Percentiles rank a stretch among this genome's conserved stretches.
Evolutionary conservation across 2,888 invertebrate genomes (phyloP).

Genomic region (Ectobius pallidus): DNA sequence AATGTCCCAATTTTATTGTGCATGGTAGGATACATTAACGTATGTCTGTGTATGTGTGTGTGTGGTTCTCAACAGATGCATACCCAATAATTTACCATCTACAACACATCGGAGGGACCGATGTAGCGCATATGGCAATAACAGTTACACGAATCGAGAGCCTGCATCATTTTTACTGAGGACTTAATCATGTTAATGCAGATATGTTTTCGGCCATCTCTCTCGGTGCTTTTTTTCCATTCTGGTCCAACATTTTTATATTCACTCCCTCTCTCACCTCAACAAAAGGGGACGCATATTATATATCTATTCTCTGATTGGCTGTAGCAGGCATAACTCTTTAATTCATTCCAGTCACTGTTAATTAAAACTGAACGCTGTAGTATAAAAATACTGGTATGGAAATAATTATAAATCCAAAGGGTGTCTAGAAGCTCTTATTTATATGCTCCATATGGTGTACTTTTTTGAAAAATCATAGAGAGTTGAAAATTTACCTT

Average conservation of each 20-base stretch:
- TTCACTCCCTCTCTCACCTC: background rate
- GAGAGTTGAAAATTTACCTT: no score
- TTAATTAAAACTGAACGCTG: conserved; percentile 37
- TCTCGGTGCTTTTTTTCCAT: background rate
- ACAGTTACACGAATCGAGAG: conserved; percentile 38
- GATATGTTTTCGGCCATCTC: conserved; percentile 6
- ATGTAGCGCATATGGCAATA: conserved; percentile 22
- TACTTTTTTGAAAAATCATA: no score
- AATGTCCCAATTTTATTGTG: background rate
- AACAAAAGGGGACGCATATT: conserved; percentile 15
- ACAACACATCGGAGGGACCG: background rate
- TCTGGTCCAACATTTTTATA: background rate
- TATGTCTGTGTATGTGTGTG: no score
- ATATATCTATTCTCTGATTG: conserved; percentile 30
- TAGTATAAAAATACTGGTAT: conserved; percentile 3
- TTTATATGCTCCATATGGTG: no score
- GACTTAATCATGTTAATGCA: conserved; percentile 28
- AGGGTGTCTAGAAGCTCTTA: background rate
- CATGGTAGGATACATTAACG: no score
- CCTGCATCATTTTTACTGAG: conserved; percentile 36
- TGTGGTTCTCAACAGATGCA: conserved; percentile 2
- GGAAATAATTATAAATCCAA: conserved; percentile 18
- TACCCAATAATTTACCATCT: conserved; percentile 9
- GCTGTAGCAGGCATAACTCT: conserved; percentile 21
- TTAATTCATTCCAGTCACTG: conserved; percentile 34